These are phyloP conservation scores for Epinotia bilunana DNA, from an alignment of 2,888 invertebrate species.

Conservation along the genomic window DNA sequence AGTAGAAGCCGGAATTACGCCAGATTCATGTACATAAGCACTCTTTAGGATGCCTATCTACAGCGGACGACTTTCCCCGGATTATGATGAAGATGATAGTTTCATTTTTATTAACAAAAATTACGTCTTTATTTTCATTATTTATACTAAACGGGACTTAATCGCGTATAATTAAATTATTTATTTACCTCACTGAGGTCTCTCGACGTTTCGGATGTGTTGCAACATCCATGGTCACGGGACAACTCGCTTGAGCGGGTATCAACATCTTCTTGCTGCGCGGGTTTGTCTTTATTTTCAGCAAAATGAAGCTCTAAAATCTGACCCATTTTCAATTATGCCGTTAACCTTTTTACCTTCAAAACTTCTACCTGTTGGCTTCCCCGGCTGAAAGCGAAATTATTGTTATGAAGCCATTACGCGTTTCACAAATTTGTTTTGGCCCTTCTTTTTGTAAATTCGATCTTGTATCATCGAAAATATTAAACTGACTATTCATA, in stretches of 20 bases:
- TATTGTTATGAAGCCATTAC: constrained; percentile 42
- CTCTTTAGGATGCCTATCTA: no score
- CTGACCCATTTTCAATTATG: constrained; percentile 15
- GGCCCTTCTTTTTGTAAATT: constrained; percentile 11
- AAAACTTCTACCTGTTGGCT: constrained; percentile 31
- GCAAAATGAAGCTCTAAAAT: constrained; percentile 22
- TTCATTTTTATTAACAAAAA: not conserved
- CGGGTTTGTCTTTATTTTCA: constrained; percentile 14
- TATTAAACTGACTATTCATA: not conserved
- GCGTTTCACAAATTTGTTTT: constrained; percentile 19
- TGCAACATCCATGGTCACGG: no score
- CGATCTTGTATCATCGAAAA: not conserved
- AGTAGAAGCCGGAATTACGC: no score
- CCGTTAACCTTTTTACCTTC: constrained; percentile 36
- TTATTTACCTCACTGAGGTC: no score
- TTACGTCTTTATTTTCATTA: constrained; percentile 8
- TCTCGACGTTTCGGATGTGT: no score
- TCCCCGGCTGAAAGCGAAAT: constrained; percentile 27
- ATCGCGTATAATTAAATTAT: no score
- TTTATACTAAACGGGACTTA: no score
- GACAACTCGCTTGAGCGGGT: no score
- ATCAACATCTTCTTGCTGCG: no score
- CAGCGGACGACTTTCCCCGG: no score
- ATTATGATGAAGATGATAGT: no score
- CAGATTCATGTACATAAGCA: no score